Evolutionary conservation across 2,113 vertebrate species (phyloP).

Genomic region (Hippocampus abdominalis): DNA sequence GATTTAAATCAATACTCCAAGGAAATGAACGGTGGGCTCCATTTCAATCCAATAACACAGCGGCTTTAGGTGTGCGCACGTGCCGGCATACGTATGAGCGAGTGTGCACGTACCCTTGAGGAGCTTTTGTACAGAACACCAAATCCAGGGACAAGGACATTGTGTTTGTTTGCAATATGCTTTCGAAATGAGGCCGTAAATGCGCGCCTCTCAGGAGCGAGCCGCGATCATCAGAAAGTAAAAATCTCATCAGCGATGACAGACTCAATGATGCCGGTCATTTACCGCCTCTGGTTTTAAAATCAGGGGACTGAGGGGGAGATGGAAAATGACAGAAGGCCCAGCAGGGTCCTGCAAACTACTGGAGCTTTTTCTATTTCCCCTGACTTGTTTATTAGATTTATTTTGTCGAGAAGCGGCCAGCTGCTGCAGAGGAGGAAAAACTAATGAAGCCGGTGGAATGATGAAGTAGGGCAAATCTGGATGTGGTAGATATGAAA

Average conservation of each 20-base stretch:
- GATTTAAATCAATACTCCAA: slow-evolving; percentile 75
- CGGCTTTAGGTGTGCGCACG: slow-evolving; percentile 30
- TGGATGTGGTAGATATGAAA: slow-evolving; percentile 35
- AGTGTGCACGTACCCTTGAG: slow-evolving; percentile 44
- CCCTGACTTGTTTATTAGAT: slow-evolving; percentile 44
- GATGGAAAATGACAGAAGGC: slow-evolving; percentile 46
- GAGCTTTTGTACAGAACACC: slow-evolving; percentile 27
- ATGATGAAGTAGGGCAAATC: slow-evolving; percentile 32
- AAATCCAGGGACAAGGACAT: slow-evolving; percentile 61
- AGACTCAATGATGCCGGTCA: slow-evolving; percentile 43
- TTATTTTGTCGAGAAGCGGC: slow-evolving; percentile 33
- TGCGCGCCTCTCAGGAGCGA: slow-evolving; percentile 30
- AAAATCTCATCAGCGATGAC: slow-evolving; percentile 39
- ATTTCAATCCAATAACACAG: slow-evolving; percentile 70
- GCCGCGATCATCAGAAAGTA: slow-evolving; percentile 39
- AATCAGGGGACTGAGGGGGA: slow-evolving; percentile 38
- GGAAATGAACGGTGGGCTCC: slow-evolving; percentile 66
- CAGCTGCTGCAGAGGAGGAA: slow-evolving; percentile 31
- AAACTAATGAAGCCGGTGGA: slow-evolving; percentile 10
- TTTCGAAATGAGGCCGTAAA: slow-evolving; percentile 59
- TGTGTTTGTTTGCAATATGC: slow-evolving; percentile 57
- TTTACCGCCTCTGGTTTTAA: slow-evolving; percentile 45
- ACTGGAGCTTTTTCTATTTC: slow-evolving; percentile 35
- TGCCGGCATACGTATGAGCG: slow-evolving; percentile 14
- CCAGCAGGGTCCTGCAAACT: slow-evolving; percentile 23